phyloP scores from a whole-genome alignment of 2,113 vertebrate genomes.

The Scytalopus superciliaris region DNA sequence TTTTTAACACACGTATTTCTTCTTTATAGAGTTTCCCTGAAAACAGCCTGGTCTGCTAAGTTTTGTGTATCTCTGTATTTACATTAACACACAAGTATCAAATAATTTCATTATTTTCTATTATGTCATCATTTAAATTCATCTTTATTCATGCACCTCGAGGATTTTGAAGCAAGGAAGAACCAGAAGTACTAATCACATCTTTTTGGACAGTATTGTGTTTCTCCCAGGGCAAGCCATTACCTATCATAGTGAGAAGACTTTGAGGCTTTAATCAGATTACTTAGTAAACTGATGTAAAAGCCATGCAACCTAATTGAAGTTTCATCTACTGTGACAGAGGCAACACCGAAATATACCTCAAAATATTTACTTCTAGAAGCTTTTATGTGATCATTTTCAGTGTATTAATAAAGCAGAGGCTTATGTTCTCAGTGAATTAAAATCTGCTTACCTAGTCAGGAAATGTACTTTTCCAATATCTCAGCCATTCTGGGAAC shows the following conservation, averaged over 20 bases:
- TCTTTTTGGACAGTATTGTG: neutral
- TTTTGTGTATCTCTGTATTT: neutral
- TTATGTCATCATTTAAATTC: neutral
- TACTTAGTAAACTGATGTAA: neutral
- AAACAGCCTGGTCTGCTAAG: neutral
- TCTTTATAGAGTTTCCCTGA: neutral
- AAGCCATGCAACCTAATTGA: neutral
- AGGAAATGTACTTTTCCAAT: conserved; percentile 25
- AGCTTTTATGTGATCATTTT: conserved; percentile 3
- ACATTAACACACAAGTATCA: neutral
- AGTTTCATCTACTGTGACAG: neutral
- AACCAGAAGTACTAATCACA: neutral
- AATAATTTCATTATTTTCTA: neutral
- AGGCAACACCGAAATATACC: neutral
- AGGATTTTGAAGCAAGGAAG: neutral
- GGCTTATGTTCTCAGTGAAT: neutral
- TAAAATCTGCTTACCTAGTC: conserved; percentile 2
- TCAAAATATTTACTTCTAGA: neutral
- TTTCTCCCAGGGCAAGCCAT: neutral
- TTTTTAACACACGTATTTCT: neutral
- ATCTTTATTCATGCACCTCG: neutral
- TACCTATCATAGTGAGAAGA: neutral
- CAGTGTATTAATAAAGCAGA: neutral
- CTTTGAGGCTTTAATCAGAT: neutral
- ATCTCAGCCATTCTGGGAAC: neutral